A percentile compares a stretch with the other conserved stretches of the same genome.
phyloP scores from a whole-genome alignment of 1,140 invertebrate genomes.

The Nomia melanderi region DNA sequence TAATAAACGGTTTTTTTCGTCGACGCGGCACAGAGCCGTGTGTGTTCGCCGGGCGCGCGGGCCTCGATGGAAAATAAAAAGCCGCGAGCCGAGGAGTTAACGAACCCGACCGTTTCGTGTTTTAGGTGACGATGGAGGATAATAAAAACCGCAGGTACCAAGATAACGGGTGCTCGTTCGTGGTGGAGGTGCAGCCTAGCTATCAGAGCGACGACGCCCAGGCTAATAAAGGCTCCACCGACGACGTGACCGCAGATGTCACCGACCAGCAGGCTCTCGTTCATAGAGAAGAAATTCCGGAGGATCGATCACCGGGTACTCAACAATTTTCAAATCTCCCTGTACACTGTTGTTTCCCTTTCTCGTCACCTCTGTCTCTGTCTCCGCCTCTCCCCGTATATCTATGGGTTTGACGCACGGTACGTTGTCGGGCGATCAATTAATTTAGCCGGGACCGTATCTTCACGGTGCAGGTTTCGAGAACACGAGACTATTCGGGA shows the following conservation, averaged over 20 bases:
- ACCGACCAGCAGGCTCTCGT: constrained; percentile 83
- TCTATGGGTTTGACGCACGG: no score
- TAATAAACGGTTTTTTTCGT: constrained; percentile 6
- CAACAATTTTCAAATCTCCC: background rate
- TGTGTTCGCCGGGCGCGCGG: no score
- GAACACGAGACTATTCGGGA: constrained; percentile 76
- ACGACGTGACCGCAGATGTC: constrained; percentile 66
- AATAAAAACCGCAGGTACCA: constrained; percentile 71
- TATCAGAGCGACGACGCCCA: constrained; percentile 71
- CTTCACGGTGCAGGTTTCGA: constrained; percentile 68
- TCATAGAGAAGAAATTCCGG: constrained; percentile 78
- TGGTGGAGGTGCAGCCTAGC: constrained; percentile 84
- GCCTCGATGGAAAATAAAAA: no score
- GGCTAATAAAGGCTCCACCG: constrained; percentile 65
- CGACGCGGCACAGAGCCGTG: background rate
- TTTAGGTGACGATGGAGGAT: constrained; percentile 77
- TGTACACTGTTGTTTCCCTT: no score
- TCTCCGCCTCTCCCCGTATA: background rate
- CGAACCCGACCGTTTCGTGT: constrained; percentile 28
- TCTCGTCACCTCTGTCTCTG: background rate
- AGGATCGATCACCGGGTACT: constrained; percentile 71
- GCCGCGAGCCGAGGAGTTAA: constrained; percentile 3
- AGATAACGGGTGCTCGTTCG: constrained; percentile 89
- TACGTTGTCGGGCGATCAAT: background rate
- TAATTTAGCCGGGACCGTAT: background rate